A percentile compares a stretch with the other conserved stretches of the same genome.
Conservation (phyloP, 2,113 vertebrate genomes). For the western clawed frog (Xenopus tropicalis) region DNA sequence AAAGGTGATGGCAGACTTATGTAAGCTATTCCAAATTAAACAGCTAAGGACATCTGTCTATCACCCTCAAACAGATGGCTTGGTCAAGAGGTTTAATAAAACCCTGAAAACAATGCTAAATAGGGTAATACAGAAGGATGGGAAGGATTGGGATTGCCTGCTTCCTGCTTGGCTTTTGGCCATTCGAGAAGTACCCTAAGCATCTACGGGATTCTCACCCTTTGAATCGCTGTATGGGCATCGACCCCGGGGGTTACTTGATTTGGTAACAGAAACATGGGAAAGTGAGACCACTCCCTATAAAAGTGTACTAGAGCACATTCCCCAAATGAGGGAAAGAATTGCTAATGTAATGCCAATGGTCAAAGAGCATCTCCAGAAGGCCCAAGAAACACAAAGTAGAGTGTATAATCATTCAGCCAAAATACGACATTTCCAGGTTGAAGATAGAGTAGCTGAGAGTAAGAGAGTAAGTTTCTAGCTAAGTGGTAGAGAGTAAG, state of each 20-base stretch:
- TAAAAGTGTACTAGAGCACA: background rate
- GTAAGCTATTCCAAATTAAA: background rate
- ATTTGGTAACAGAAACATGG: background rate
- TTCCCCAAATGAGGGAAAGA: background rate
- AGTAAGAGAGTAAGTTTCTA: too few species aligned
- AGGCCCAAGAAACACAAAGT: too few species aligned
- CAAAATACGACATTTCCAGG: too few species aligned
- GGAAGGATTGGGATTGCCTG: constrained; percentile 1
- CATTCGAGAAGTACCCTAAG: background rate
- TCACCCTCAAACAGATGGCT: background rate
- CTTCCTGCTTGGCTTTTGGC: background rate
- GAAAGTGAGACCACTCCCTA: background rate
- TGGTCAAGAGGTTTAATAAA: constrained; percentile 1
- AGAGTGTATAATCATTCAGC: too few species aligned
- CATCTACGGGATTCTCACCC: background rate
- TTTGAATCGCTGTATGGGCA: background rate
- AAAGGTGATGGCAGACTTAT: background rate
- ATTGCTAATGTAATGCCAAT: too few species aligned
- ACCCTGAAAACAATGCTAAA: constrained; percentile 2
- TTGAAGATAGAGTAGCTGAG: too few species aligned
- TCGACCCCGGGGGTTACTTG: background rate
- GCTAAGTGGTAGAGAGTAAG: too few species aligned
- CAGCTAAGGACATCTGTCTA: background rate
- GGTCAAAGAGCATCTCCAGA: too few species aligned
- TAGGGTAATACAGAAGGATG: background rate